Percentiles rank a stretch among this genome's conserved stretches.
These are phyloP conservation scores for Ivindomyrus marchei DNA, from an alignment of 2,113 vertebrate species.

Conservation along the genomic window DNA sequence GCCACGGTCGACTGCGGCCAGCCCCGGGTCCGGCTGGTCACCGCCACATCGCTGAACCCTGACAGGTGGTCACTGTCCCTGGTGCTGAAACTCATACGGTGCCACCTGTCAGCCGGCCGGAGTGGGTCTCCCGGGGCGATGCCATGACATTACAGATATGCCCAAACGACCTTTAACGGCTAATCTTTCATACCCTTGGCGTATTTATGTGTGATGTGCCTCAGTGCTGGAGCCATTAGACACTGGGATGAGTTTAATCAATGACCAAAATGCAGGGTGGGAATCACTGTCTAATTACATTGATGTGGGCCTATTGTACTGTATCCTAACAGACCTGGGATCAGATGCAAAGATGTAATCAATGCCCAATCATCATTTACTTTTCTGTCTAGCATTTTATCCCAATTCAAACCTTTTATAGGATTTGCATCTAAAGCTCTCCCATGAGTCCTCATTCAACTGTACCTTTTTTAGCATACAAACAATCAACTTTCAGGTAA, in stretches of 20 bases:
- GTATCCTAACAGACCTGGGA: constrained; percentile 3
- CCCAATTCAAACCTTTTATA: neutral
- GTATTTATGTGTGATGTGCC: neutral
- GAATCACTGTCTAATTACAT: constrained; percentile 12
- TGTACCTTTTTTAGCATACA: neutral
- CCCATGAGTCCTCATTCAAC: neutral
- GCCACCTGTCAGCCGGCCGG: neutral
- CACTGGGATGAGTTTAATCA: neutral
- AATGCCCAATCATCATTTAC: neutral
- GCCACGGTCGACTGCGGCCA: neutral
- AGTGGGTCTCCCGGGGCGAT: neutral
- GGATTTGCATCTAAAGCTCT: neutral
- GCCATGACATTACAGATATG: neutral
- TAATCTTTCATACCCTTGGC: neutral
- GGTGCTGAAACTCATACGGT: neutral
- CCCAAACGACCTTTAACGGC: neutral
- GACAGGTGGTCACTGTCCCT: neutral
- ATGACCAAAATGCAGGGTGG: neutral
- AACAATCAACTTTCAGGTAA: neutral
- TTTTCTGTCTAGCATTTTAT: neutral
- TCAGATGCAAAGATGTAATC: constrained; percentile 9
- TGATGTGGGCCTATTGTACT: neutral
- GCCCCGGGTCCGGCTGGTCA: neutral
- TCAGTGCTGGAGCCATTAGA: neutral
- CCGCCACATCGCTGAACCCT: neutral